Evolutionary conservation across 2,888 invertebrate species (phyloP).

Genomic region (Netelia fuscicornis): DNA sequence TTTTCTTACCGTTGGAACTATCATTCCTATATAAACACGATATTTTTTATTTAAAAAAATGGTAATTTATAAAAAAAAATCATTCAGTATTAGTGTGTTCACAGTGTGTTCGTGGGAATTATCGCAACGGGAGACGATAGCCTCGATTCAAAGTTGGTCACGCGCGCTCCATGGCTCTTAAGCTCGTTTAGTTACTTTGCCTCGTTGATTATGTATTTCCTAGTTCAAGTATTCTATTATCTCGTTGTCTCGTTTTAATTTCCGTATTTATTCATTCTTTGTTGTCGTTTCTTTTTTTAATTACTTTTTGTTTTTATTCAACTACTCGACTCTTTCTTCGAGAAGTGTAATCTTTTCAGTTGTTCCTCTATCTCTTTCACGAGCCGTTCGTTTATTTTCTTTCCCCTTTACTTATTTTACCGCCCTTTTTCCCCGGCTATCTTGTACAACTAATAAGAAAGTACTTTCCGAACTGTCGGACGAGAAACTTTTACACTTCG

Average conservation of each 20-base stretch:
- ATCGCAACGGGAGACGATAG: too few species aligned
- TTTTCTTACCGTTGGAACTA: too few species aligned
- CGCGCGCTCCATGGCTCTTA: neutral
- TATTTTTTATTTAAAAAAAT: too few species aligned
- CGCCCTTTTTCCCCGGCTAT: slow-evolving; percentile 53
- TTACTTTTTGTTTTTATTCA: slow-evolving; percentile 71
- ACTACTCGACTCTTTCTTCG: slow-evolving; percentile 60
- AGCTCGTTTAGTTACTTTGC: slow-evolving; percentile 43
- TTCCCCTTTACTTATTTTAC: slow-evolving; percentile 51
- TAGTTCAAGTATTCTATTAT: slow-evolving; percentile 65
- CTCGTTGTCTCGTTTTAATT: slow-evolving; percentile 53
- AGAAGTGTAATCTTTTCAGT: slow-evolving; percentile 59
- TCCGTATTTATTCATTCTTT: too few species aligned
- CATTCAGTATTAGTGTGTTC: too few species aligned
- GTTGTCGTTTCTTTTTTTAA: slow-evolving; percentile 37
- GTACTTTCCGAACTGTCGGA: slow-evolving; percentile 63
- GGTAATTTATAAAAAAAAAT: too few species aligned
- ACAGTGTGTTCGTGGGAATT: too few species aligned
- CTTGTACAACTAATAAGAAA: slow-evolving; percentile 68
- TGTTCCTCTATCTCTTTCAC: slow-evolving; percentile 54
- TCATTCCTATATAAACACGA: too few species aligned
- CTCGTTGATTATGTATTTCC: slow-evolving; percentile 48
- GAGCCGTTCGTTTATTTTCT: slow-evolving; percentile 59
- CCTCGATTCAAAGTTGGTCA: too few species aligned
- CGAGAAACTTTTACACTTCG: slow-evolving; percentile 61